Percentiles rank a stretch among this genome's conserved stretches.
phyloP scores from a whole-genome alignment of 2,113 vertebrate genomes.

The Ictidomys tridecemlineatus region DNA sequence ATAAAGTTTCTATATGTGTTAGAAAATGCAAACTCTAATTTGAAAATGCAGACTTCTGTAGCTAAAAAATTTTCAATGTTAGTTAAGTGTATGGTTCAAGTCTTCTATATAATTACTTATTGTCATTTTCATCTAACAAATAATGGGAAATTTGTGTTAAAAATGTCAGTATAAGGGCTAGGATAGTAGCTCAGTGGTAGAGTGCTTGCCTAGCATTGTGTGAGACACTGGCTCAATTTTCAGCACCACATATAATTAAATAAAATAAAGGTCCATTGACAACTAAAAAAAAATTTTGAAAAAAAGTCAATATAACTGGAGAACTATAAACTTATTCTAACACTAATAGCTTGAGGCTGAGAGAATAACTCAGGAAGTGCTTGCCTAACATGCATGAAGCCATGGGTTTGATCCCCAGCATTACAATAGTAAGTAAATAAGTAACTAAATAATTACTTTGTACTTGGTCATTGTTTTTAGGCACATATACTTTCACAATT shows the following conservation, averaged over 20 bases:
- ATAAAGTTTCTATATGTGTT: not conserved
- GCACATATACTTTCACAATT: not conserved
- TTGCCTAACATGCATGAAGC: not conserved
- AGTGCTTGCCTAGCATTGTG: too few relatives aligned
- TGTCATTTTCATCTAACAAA: not conserved
- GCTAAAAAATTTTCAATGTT: not conserved
- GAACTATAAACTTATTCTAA: not conserved
- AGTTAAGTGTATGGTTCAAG: not conserved
- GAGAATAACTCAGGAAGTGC: not conserved
- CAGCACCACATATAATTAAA: too few relatives aligned
- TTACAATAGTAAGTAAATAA: too few relatives aligned
- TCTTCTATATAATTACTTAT: not conserved
- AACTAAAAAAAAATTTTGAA: too few relatives aligned
- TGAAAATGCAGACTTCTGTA: not conserved
- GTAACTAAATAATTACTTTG: not conserved
- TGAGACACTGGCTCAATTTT: too few relatives aligned
- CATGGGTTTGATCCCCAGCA: too few relatives aligned
- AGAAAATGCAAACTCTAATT: slow-evolving; percentile 25
- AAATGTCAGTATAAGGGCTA: not conserved
- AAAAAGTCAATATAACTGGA: not conserved
- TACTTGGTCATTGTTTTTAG: not conserved
- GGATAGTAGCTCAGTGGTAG: too few relatives aligned
- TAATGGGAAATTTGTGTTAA: not conserved
- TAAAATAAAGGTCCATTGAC: too few relatives aligned
- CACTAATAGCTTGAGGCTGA: not conserved